Evolutionary conservation across 2,888 invertebrate genomes (phyloP), one percentile per base, ranked within the genome.

Genomic region (Orchesella flavescens): DNA sequence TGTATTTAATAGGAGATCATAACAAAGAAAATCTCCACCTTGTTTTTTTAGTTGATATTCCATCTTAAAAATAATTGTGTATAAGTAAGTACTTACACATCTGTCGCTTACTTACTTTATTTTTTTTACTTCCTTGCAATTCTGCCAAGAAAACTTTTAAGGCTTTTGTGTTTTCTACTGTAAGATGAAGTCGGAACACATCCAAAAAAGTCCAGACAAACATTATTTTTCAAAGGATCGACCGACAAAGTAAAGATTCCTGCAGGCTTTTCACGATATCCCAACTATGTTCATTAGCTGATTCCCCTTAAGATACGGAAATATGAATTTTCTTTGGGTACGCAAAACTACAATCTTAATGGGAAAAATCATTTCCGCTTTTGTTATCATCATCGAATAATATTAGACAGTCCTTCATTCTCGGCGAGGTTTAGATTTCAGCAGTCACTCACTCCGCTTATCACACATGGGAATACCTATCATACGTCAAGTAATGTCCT

Each of bases 171-270:
- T 23, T 46, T 46, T 12, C 23, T 46, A 15, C 43, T 78, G 23
- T 46, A 53, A 55, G 57, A 23, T 23, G 15, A 23, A 55, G 73
- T 71, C 63, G 80, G 73, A 72, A 73, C 73, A 44, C 65, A 24
- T 72, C 78, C 73, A 80, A 80, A 69, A 71, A 72, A 79, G 57
- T 80, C 80, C 80, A 73, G 80, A 61, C 43, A 59, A 57, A 49
- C 43, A 10, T 24, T 23, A 24, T 68, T 59, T 43, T 43, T 53
- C 12, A 68, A 53, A 57, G 43, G 57, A 57, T 63, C 34, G 68
- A 21, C 75, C 75, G 66, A 65, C 53, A 53, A 19, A 23, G 10
- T 57, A 15, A 57, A 55, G 15, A 19, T 57, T 57, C 19, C n/a
- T 53, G 53, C n/a, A n/a, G 13, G 53, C 73, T 73, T 43, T 53